Evolutionary conservation across 1,140 invertebrate species (phyloP).

Genomic region (Mactra quadrangularis): DNA sequence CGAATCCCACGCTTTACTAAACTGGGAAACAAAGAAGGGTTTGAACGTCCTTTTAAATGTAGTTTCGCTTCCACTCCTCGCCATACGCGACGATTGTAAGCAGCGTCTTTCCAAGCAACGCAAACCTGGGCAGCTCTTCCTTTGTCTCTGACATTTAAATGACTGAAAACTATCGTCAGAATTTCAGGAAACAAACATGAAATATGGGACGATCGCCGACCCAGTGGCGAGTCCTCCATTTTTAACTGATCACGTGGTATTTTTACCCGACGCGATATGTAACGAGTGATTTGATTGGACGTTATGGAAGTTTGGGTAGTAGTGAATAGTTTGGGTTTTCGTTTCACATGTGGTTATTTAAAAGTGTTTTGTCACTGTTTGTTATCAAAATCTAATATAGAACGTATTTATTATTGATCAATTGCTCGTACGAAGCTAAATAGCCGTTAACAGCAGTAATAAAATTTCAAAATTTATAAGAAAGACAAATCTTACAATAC

Average conservation of each 20-base stretch:
- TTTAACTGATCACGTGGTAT: slow-evolving; percentile 65
- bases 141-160: slow-evolving; percentile 94
- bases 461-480: too few species aligned
- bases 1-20: slow-evolving; percentile 94
- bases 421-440: too few species aligned
- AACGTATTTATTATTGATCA: too few species aligned
- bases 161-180: slow-evolving; percentile 94
- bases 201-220: slow-evolving; percentile 86
- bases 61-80: slow-evolving; percentile 95
- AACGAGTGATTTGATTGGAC: slow-evolving; percentile 34
- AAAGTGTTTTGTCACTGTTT: too few species aligned
- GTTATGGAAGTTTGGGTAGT: neutral
- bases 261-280: neutral
- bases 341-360: too few species aligned
- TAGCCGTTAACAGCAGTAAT: too few species aligned
- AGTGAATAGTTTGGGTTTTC: slow-evolving; percentile 18
- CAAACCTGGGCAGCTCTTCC: slow-evolving; percentile 96
- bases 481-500: too few species aligned
- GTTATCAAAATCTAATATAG: too few species aligned
- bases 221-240: slow-evolving; percentile 65
- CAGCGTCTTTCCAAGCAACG: slow-evolving; percentile 93
- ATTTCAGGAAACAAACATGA: slow-evolving; percentile 96
- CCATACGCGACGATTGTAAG: slow-evolving; percentile 95
- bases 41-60: slow-evolving; percentile 91
- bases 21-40: slow-evolving; percentile 92